phyloP scores from a whole-genome alignment of 2,888 invertebrate species.

The Glyphotaelius pellucidus region DNA sequence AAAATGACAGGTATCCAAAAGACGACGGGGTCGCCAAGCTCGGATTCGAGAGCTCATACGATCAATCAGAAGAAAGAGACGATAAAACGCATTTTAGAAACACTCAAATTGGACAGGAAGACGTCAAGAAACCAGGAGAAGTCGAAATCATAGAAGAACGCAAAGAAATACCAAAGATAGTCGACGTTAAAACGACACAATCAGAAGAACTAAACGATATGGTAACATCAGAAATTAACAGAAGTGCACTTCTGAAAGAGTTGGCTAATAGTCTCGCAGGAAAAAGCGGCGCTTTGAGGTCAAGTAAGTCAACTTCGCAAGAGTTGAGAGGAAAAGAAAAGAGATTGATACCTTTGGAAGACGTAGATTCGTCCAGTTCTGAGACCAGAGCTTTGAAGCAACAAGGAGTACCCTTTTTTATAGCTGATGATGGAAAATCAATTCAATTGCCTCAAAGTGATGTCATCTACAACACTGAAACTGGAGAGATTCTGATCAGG shows the following conservation, averaged over 20 bases:
- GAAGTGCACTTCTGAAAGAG: slow-evolving; percentile 6
- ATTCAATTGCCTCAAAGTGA: slow-evolving; percentile 62
- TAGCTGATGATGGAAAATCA: slow-evolving; percentile 61
- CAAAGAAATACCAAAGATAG: background rate
- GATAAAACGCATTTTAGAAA: background rate
- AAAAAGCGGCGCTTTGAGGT: background rate
- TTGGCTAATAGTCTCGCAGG: background rate
- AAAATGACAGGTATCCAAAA: slow-evolving; percentile 29
- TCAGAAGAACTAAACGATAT: background rate
- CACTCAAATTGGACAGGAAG: background rate
- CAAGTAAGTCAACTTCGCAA: background rate
- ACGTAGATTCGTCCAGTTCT: slow-evolving; percentile 45
- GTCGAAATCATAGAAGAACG: background rate
- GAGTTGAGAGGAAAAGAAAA: slow-evolving; percentile 51
- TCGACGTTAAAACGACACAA: slow-evolving; percentile 7
- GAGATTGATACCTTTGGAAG: slow-evolving; percentile 53
- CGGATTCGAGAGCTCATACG: slow-evolving; percentile 34
- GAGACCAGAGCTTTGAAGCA: slow-evolving; percentile 53
- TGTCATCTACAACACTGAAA: slow-evolving; percentile 62
- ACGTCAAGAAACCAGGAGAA: background rate
- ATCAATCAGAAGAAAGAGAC: background rate
- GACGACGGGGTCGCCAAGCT: slow-evolving; percentile 49
- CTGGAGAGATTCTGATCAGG: slow-evolving; percentile 62
- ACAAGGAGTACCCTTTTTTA: slow-evolving; percentile 61
- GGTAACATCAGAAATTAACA: background rate